phyloP scores from a whole-genome alignment of 2,113 vertebrate species.

The Gambusia affinis region DNA sequence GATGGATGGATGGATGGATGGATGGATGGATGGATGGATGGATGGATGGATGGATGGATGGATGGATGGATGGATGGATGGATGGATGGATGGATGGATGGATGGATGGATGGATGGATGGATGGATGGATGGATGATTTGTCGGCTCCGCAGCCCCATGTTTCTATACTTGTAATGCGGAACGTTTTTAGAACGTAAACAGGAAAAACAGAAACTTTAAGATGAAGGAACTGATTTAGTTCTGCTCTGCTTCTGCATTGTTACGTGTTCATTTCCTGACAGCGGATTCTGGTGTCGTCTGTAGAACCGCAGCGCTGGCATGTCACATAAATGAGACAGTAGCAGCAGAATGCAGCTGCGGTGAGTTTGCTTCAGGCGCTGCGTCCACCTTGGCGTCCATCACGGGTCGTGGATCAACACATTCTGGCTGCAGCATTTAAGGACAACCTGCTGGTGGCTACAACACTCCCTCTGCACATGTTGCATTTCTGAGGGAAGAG shows the following conservation, averaged over 20 bases:
- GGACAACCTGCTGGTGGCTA: not conserved
- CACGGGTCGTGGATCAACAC: not conserved
- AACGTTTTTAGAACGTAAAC: not conserved
- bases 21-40: too few relatives aligned
- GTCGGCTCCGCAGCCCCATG: too few relatives aligned
- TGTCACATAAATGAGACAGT: not conserved
- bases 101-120: too few relatives aligned
- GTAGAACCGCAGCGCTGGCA: too few relatives aligned
- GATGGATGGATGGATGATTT: too few relatives aligned
- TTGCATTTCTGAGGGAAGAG: not conserved
- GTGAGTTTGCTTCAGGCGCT: not conserved
- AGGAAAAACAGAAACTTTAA: too few relatives aligned
- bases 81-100: too few relatives aligned
- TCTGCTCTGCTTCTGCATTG: not conserved
- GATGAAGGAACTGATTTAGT: not conserved
- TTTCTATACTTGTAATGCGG: too few relatives aligned
- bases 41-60: too few relatives aligned
- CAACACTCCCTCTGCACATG: not conserved
- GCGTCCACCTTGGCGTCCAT: not conserved
- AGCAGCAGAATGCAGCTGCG: not conserved
- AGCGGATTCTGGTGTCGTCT: not conserved
- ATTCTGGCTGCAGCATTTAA: not conserved
- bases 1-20: too few relatives aligned
- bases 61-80: too few relatives aligned
- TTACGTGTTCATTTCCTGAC: not conserved